phyloP scores from a whole-genome alignment of 2,797 vertebrate species.

The Ctenochaetus hawaiiensis region DNA sequence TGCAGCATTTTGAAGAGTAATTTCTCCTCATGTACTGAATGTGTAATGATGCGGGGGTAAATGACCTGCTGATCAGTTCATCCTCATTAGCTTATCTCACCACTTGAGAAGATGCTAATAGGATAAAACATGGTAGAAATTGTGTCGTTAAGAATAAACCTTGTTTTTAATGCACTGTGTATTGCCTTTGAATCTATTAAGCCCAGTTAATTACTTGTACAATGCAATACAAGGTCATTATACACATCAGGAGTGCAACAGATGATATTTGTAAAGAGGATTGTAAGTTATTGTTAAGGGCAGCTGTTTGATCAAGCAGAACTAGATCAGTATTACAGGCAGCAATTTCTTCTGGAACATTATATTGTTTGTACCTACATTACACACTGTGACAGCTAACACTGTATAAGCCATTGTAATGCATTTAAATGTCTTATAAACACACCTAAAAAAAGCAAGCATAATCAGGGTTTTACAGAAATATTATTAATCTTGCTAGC shows the following conservation, averaged over 20 bases:
- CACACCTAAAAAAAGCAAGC: not conserved
- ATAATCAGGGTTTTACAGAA: not conserved
- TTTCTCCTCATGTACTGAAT: conserved; percentile 30
- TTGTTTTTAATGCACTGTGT: conserved; percentile 29
- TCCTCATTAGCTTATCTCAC: conserved; percentile 51
- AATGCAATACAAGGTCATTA: conserved; percentile 36
- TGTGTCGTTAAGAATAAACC: conserved; percentile 51
- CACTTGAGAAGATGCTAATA: conserved; percentile 38
- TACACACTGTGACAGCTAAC: not conserved
- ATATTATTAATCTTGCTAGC: not conserved
- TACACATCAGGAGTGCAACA: conserved; percentile 48
- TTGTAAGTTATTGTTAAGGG: not conserved
- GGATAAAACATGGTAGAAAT: conserved; percentile 44
- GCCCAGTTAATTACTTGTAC: conserved; percentile 43
- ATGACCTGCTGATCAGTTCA: conserved; percentile 44
- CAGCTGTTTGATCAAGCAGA: not conserved
- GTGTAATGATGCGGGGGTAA: conserved; percentile 54
- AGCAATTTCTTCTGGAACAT: conserved; percentile 3
- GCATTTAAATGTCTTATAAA: not conserved
- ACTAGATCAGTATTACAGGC: not conserved
- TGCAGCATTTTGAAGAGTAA: conserved; percentile 15
- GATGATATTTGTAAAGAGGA: conserved; percentile 30
- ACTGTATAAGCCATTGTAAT: not conserved
- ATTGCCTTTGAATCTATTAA: conserved; percentile 41
- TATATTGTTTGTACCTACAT: not conserved